Evolutionary conservation across 2,888 invertebrate genomes (phyloP), one percentile per base, ranked within the genome.

Genomic region (Clusia tigrina): DNA sequence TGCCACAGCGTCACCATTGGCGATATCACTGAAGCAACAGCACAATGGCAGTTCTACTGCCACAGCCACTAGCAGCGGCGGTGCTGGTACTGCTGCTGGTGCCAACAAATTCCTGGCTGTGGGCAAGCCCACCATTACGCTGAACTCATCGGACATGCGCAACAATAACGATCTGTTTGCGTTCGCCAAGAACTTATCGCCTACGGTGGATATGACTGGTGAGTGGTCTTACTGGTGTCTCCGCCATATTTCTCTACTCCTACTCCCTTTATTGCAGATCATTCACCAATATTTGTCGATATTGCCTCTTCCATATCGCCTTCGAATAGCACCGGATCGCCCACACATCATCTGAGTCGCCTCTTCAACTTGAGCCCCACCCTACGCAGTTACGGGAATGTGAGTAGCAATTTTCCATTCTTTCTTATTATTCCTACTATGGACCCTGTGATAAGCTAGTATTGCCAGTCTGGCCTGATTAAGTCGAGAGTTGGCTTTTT

Each of bases 101-200:
- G n/a, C n/a, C n/a, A n/a, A 73, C 6, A 78, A 70, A 22, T 81
- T 79, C 48, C 65, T 82, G 58, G 72, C 74, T 1, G 72, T 81
- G 0, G 77, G 81, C 2, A 81, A 82, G 37, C 81, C 81, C 18
- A 81, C 74, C 46, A 69, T 82, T n/a, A 81, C 80, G 2, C 68
- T 82, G 53, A 80, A 78, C 68, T 79, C 82, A 2, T 78, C 82
- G 37, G 83, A 82, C 64, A 74, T 80, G 48, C 73, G 77, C 23
- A 81, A 80, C 64, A 82, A 78, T 63, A 82, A 79, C 23, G 80
- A 83, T 66, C 70, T 83, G 58, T 83, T 83, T 57, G 74, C 81
- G 5, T 83, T 83, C 53, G 76, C 78, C 57, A 80, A 79, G 74
- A 81, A 83, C 1, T 69, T 81, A 63, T 80, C 83, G 15, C 80